A percentile compares a stretch with the other conserved stretches of the same genome.
Conservation (phyloP, 2,113 vertebrate genomes). For the Acrocephalus kingi region DNA sequence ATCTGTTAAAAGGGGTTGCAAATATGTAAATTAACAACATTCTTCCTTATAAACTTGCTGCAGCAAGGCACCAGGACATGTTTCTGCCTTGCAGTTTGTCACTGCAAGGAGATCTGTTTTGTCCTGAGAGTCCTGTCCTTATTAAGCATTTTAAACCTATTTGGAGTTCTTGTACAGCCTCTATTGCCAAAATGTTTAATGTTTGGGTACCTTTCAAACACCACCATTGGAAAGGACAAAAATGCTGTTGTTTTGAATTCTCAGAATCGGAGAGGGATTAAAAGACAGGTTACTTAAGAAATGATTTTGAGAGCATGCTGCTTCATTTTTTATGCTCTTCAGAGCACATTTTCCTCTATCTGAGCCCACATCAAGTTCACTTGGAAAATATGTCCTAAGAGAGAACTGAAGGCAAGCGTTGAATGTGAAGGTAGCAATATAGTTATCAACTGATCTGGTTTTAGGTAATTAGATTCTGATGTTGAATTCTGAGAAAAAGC, state of each 20-base stretch:
- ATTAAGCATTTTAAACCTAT: neutral
- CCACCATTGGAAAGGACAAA: neutral
- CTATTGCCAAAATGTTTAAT: neutral
- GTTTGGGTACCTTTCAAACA: neutral
- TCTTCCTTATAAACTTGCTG: neutral
- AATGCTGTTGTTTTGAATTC: neutral
- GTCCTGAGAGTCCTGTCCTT: neutral
- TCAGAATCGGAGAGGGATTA: neutral
- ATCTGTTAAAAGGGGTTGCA: neutral
- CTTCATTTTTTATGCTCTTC: neutral
- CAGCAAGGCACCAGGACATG: neutral
- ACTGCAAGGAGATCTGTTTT: neutral
- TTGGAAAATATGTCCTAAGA: neutral
- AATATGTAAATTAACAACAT: neutral
- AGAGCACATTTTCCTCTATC: neutral
- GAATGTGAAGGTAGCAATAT: neutral
- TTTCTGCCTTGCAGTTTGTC: neutral
- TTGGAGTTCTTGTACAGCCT: neutral
- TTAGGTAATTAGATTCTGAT: neutral
- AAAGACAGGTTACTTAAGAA: neutral
- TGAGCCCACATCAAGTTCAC: neutral
- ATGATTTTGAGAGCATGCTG: neutral
- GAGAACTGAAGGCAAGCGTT: neutral
- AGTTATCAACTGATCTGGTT: neutral
- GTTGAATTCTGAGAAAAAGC: neutral